phyloP scores from a whole-genome alignment of 2,888 invertebrate genomes.

The Temnothorax ravouxi region DNA sequence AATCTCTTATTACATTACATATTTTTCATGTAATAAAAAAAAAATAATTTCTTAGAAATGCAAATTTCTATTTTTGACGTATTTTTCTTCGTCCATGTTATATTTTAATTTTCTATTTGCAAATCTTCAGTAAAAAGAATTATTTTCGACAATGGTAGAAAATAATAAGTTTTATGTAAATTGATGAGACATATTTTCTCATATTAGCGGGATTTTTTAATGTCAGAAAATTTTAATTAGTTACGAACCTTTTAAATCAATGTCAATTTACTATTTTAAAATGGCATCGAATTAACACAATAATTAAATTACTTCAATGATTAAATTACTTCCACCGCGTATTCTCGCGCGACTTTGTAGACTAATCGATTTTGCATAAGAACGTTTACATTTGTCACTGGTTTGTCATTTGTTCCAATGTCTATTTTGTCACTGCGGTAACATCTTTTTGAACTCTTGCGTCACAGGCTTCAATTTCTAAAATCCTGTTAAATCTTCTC shows the following conservation, averaged over 20 bases:
- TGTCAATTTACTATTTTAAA: neutral
- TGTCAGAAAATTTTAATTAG: neutral
- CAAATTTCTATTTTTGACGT: neutral
- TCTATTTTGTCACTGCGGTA: conserved; percentile 37
- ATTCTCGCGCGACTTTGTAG: conserved; percentile 3
- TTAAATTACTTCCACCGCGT: conserved; percentile 1
- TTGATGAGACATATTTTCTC: neutral
- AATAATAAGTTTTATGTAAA: neutral
- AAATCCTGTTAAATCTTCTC: conserved; percentile 30
- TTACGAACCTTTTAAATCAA: neutral
- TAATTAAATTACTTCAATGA: neutral
- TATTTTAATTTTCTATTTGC: conserved; percentile 22
- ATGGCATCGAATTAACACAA: neutral
- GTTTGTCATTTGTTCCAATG: conserved; percentile 48
- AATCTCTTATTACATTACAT: neutral
- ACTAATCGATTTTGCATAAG: conserved; percentile 65
- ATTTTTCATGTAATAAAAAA: neutral
- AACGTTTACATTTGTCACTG: conserved; percentile 62
- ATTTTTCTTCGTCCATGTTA: neutral
- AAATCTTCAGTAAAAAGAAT: neutral
- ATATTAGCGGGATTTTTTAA: neutral
- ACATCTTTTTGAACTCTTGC: conserved; percentile 47
- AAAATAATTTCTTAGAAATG: neutral
- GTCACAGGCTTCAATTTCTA: conserved; percentile 51
- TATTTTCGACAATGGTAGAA: neutral